phyloP scores from a whole-genome alignment of 2,888 invertebrate species.

The Morinoia aosen region DNA sequence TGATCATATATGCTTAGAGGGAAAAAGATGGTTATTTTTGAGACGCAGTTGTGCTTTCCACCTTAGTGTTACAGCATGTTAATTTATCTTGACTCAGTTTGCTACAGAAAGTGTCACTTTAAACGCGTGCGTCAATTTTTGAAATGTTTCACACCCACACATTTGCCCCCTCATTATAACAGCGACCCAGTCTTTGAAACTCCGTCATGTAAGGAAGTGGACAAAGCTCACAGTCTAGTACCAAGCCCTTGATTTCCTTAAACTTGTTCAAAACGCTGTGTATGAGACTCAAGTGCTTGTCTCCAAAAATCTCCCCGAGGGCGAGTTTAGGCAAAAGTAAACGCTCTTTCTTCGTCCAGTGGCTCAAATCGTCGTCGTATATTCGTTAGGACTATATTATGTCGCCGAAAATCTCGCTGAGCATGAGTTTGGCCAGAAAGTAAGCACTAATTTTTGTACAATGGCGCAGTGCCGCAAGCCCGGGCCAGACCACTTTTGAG shows the following conservation, averaged over 20 bases:
- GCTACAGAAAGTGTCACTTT: background rate
- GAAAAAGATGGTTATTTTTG: background rate
- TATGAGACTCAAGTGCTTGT: background rate
- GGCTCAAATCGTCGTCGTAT: slow-evolving; percentile 2
- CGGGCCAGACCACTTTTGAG: background rate
- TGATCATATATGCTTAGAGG: too few species aligned
- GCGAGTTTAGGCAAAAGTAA: background rate
- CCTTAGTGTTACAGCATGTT: background rate
- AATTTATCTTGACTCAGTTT: background rate
- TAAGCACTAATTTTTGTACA: slow-evolving; percentile 23
- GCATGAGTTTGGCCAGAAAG: slow-evolving; percentile 12
- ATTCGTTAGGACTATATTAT: slow-evolving; percentile 8
- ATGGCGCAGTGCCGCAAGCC: background rate
- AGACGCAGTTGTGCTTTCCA: background rate
- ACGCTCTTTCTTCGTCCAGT: background rate
- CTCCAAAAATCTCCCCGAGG: background rate
- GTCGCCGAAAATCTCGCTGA: slow-evolving; percentile 3
- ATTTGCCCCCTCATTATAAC: background rate
- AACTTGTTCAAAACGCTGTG: background rate
- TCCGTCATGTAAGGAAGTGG: background rate
- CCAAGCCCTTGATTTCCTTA: background rate
- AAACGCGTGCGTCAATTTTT: background rate
- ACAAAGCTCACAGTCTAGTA: background rate
- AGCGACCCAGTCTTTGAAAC: background rate
- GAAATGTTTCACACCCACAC: background rate